Conservation (phyloP, 2,888 invertebrate species). For the Drosophila lutescens region DNA sequence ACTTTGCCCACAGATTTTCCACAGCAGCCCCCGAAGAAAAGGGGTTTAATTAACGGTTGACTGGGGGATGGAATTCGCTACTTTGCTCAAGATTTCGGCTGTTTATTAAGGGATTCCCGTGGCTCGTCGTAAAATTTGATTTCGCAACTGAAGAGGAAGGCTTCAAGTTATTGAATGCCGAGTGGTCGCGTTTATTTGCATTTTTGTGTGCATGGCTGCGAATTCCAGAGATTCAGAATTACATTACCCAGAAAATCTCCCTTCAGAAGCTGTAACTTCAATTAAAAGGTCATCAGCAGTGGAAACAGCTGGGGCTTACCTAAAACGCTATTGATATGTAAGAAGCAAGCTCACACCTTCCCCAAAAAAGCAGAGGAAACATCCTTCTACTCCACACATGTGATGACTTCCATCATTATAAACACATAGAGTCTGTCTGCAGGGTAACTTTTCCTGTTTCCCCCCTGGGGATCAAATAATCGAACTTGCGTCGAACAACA, state of each 20-base stretch:
- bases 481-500: constrained; percentile 78
- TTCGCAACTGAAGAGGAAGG: constrained; percentile 47
- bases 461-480: constrained; percentile 67
- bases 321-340: constrained; percentile 74
- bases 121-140: constrained; percentile 79
- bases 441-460: constrained; percentile 43
- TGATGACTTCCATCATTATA: constrained; percentile 76
- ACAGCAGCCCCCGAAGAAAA: constrained; percentile 23
- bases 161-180: constrained; percentile 69
- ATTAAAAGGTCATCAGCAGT: constrained; percentile 82
- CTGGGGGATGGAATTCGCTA: constrained; percentile 60
- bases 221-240: constrained; percentile 36
- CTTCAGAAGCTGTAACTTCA: constrained; percentile 61
- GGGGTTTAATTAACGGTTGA: constrained; percentile 81
- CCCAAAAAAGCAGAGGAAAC: not conserved
- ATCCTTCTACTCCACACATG: no score
- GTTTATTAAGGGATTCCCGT: constrained; percentile 75
- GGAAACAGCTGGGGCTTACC: constrained; percentile 66
- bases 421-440: constrained; percentile 32
- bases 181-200: constrained; percentile 70
- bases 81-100: constrained; percentile 54
- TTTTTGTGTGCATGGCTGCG: constrained; percentile 63
- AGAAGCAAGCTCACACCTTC: constrained; percentile 74
- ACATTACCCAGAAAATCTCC: constrained; percentile 4
- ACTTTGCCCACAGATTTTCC: constrained; percentile 67